Base-by-base conservation (phyloP, 1,140 invertebrate genomes). In the Eufriesea mexicana region DNA sequence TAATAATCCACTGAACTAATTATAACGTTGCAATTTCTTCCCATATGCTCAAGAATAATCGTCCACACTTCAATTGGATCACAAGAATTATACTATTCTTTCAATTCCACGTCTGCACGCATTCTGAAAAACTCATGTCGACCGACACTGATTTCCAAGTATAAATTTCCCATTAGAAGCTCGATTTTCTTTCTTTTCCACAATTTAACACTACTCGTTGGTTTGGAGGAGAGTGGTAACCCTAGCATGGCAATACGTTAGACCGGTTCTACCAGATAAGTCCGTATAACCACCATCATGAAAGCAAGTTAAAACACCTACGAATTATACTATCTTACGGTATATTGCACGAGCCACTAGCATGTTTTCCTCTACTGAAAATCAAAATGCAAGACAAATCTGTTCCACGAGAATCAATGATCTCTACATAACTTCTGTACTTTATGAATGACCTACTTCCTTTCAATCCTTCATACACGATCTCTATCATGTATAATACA, bases 181-280 rank as follows among this genome's bases (percentile, higher is more conserved):
- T 25, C 10, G 28, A 80, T 83, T 68, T 70, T 72, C 54, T 72
- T 71, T 72, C 23, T 75, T 77, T 51, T 45, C 55, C 64, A 14
- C 59, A 55, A 66, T 45, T 78, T 51, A 16, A 77, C 18, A 16
- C 35, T 49, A 18, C 2, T 79, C 67, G 45, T 78, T 45, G 45
- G 75, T 80, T 87, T 64, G 70, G 74, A 25, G 18, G 76, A 75
- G 57, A 73, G 59, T 74, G 51, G 73, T 75, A 78, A 79, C 62
- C 49, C 67, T 71, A 54, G 51, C 81, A 78, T 66, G 61, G 77
- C 80, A 84, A 85, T 78, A 59, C n/a, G 28, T 28, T 77, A 84
- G 89, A 89, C 87, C 88, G 88, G 87, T 90, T 89, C 81, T 84
- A 84, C 84, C 75, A 88, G 84, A 89, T 88, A 91, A 87, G 72